These are phyloP conservation scores for Mylabris sibirica DNA, from an alignment of 2,888 invertebrate species.

Conservation along the genomic window DNA sequence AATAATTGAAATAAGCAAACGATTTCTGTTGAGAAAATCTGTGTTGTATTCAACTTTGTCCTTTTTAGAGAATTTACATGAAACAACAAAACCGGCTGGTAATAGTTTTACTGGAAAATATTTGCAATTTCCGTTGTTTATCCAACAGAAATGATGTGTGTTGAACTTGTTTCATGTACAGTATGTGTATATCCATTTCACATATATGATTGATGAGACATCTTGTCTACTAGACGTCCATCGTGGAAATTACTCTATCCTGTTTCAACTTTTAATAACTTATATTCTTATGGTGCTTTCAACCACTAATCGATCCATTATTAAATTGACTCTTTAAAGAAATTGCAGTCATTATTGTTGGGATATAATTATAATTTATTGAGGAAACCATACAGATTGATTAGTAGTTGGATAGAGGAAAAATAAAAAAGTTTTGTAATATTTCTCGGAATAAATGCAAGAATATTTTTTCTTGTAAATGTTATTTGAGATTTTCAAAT, in stretches of 20 bases:
- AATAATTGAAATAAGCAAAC: background rate
- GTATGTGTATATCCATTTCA: conserved; percentile 45
- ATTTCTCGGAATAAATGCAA: background rate
- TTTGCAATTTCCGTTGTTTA: no score
- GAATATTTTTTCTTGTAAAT: background rate
- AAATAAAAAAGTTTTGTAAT: background rate
- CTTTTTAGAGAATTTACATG: no score
- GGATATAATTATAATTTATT: no score
- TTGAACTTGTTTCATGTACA: conserved; percentile 44
- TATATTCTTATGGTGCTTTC: conserved; percentile 53
- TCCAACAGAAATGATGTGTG: conserved; percentile 13
- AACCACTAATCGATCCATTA: conserved; percentile 48
- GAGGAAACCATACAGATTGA: background rate
- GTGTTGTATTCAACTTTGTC: background rate
- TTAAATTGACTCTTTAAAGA: background rate
- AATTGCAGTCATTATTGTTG: no score
- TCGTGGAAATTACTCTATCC: conserved; percentile 52
- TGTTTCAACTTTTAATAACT: conserved; percentile 57
- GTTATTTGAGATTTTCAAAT: conserved; percentile 6
- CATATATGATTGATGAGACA: conserved; percentile 55
- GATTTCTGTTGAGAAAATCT: background rate
- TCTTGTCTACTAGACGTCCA: conserved; percentile 54
- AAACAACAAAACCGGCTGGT: background rate
- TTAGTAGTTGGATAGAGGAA: background rate
- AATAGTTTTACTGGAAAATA: no score